phyloP scores from a whole-genome alignment of 2,888 invertebrate species.

The Euzetes globulus region DNA sequence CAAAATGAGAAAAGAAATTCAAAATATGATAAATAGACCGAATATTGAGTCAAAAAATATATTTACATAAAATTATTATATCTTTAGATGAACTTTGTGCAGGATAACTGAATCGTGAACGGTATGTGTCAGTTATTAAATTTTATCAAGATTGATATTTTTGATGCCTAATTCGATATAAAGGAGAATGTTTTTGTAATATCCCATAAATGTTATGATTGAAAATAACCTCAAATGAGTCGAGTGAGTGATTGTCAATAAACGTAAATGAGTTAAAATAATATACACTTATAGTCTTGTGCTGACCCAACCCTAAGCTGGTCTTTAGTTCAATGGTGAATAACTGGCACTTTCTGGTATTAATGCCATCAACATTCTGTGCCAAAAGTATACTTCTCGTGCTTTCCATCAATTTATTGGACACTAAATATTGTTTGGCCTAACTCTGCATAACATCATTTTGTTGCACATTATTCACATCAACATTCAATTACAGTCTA shows the following conservation, averaged over 20 bases:
- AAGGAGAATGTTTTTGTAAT: no score
- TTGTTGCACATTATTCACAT: not conserved
- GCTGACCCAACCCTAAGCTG: conserved; percentile 11
- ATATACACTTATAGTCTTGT: not conserved
- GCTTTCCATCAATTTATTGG: conserved; percentile 20
- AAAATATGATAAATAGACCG: not conserved
- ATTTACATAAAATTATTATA: no score
- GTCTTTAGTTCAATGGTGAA: not conserved
- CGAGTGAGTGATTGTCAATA: not conserved
- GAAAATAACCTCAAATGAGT: not conserved
- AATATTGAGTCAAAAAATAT: not conserved
- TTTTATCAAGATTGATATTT: no score
- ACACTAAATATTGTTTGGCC: not conserved
- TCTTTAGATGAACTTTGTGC: no score
- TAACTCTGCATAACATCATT: not conserved
- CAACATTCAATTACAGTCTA: not conserved
- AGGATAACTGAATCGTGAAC: no score
- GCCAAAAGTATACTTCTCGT: not conserved
- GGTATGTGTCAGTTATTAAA: no score
- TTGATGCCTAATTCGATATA: no score
- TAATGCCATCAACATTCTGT: not conserved
- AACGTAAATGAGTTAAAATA: not conserved
- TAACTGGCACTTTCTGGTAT: conserved; percentile 2
- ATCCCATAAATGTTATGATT: not conserved
- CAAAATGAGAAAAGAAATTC: no score